Base-by-base conservation (phyloP, 2,888 invertebrate species). In the Gortyna flavago region DNA sequence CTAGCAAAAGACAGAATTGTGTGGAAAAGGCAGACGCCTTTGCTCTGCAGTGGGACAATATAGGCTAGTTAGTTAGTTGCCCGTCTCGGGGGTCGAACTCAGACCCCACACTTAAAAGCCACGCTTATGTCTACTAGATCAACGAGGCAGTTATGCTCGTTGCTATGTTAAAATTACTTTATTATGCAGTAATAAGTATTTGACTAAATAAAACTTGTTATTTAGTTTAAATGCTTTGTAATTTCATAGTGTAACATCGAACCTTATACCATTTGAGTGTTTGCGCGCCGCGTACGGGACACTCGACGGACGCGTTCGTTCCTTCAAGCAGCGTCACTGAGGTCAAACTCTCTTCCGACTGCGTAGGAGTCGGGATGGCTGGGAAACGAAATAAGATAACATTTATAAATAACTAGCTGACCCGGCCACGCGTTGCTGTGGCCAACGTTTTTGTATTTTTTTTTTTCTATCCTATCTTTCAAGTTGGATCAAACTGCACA, bases 221-320 rank as follows among this genome's bases (percentile, higher is more conserved):
- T 4, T 44, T 13, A 13, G 4, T 44, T 13, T 29, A 25, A 32
- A n/a, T 73, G 35, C 8, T 44, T 83, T 65, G 64, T 77, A 79
- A 79, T 78, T 75, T 76, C 38, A 85, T 70, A 78, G 18, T 79
- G 72, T 83, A 85, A 88, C 73, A 90, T 94, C 95, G 92, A 93
- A 97, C 96, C 96, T 96, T 96, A 91, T 96, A 96, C 97, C 97
- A 97, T 94, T 95, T 95, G 85, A 96, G 92, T 80, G 91, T 91
- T 61, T 82, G 73, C 4, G 92, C 85, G 0, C 90, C 86, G 0
- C 85, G 90, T 3, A 94, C 75, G 0, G 96, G 96, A 77, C 97
- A 97, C 5, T 92, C 89, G 32, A 96, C 79, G 9, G 79, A 87
- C 0, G 88, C 90, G 35, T 87, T 74, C 0, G 85, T 78, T 16